A percentile compares a stretch with the other conserved stretches of the same genome.
These are phyloP conservation scores for Drosophila fungiperda DNA, from an alignment of 2,888 invertebrate species.

Conservation along the genomic window DNA sequence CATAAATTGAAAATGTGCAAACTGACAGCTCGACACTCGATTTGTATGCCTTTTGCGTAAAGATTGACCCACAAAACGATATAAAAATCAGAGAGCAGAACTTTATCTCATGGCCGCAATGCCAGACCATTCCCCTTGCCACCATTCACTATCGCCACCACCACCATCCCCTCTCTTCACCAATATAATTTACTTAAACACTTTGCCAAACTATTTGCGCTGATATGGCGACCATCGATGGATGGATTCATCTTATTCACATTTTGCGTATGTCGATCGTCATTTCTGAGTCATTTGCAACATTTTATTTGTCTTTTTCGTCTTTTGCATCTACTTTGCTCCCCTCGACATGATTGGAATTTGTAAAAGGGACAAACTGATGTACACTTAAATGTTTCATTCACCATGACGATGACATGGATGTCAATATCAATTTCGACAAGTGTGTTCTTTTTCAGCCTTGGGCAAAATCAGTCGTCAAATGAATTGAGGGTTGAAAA, in stretches of 20 bases:
- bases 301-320: not conserved
- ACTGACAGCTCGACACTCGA: constrained; percentile 58
- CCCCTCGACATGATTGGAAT: constrained; percentile 56
- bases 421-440: not conserved
- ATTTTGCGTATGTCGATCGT: constrained; percentile 31
- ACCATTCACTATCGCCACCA: not conserved
- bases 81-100: constrained; percentile 23
- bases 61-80: constrained; percentile 38
- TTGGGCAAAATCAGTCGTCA: not conserved
- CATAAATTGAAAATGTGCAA: constrained; percentile 63
- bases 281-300: constrained; percentile 34
- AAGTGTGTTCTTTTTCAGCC: not conserved
- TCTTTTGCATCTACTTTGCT: not conserved
- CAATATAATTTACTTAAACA: constrained; percentile 63
- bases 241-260: constrained; percentile 25
- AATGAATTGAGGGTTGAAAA: not conserved
- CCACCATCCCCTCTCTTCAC: not conserved
- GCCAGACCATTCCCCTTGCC: not conserved
- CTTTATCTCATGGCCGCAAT: constrained; percentile 43
- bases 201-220: constrained; percentile 48
- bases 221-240: constrained; percentile 32
- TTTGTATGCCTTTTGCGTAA: constrained; percentile 70
- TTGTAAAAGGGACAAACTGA: constrained; percentile 18
- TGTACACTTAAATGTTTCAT: constrained; percentile 29
- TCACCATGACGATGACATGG: constrained; percentile 13